Evolutionary conservation across 1,140 invertebrate species (phyloP).

Genomic region (Scaptomyza graminum): DNA sequence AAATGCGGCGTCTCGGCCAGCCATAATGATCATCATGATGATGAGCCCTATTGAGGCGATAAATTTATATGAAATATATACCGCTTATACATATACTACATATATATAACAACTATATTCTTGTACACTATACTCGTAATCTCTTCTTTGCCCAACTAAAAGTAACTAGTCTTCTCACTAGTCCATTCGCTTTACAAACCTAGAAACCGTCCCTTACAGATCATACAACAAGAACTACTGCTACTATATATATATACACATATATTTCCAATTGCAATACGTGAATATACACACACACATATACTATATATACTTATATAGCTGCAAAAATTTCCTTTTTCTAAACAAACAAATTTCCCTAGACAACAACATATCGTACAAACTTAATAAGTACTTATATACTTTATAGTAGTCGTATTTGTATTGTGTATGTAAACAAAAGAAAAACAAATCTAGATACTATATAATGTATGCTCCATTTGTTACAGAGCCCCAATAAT

Average conservation of each 20-base stretch:
- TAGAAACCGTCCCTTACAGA: conserved; percentile 75
- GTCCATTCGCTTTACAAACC: conserved; percentile 72
- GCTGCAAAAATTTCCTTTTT: conserved; percentile 19
- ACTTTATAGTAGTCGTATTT: conserved; percentile 36
- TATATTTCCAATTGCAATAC: conserved; percentile 51
- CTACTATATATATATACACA: conserved; percentile 19
- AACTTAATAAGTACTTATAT: conserved; percentile 74
- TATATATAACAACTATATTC: conserved; percentile 53
- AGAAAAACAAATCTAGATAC: conserved; percentile 11
- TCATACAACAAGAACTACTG: conserved; percentile 56
- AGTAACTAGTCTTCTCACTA: conserved; percentile 56
- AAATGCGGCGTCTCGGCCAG: conserved; percentile 77
- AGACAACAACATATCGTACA: conserved; percentile 79
- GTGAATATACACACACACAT: too few relatives aligned
- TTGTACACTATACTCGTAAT: conserved; percentile 53
- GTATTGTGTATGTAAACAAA: conserved; percentile 41
- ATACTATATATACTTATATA: conserved; percentile 7
- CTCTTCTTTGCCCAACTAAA: conserved; percentile 65
- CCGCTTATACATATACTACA: conserved; percentile 13
- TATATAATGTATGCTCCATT: conserved; percentile 34
- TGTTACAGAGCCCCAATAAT: conserved; percentile 34
- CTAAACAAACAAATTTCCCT: conserved; percentile 45
- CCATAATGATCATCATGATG: conserved; percentile 25
- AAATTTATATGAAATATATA: conserved; percentile 18
- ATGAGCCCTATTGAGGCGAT: conserved; percentile 55